Conservation (phyloP, 2,888 invertebrate species). For the Cheilosia vulpina region DNA sequence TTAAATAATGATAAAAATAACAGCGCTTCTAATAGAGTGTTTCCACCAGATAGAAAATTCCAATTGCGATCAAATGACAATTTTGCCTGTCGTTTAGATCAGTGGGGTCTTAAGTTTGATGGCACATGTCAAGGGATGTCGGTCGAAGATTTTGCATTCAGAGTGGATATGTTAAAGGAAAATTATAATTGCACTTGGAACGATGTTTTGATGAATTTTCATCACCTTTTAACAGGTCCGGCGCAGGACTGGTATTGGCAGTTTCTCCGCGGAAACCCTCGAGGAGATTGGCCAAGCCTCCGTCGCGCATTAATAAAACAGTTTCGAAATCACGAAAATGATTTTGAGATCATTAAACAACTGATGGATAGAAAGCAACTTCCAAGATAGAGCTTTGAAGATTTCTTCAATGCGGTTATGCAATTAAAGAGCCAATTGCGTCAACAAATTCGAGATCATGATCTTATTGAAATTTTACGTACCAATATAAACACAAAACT, state of each 20-base stretch:
- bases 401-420: constrained; percentile 40
- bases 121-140: constrained; percentile 17
- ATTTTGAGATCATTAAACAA: background rate
- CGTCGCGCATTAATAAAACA: background rate
- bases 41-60: background rate
- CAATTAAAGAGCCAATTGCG: constrained; percentile 20
- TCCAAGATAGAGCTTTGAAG: constrained; percentile 48
- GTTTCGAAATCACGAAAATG: background rate
- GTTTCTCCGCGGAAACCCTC: constrained; percentile 16
- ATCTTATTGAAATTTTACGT: constrained; percentile 31
- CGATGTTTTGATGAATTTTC: constrained; percentile 41
- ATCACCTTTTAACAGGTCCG: constrained; percentile 45
- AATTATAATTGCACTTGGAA: constrained; percentile 29
- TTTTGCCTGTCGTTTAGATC: background rate
- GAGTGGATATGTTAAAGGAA: constrained; percentile 35
- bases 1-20: background rate
- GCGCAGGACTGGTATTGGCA: constrained; percentile 58
- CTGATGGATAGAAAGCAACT: constrained; percentile 40
- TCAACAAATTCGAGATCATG: constrained; percentile 19
- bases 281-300: constrained; percentile 24
- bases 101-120: constrained; percentile 13
- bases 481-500: constrained; percentile 5
- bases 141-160: constrained; percentile 55
- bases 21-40: background rate
- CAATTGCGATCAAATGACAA: background rate